phyloP scores from a whole-genome alignment of 2,113 vertebrate genomes.

The Nothoprocta perdicaria region DNA sequence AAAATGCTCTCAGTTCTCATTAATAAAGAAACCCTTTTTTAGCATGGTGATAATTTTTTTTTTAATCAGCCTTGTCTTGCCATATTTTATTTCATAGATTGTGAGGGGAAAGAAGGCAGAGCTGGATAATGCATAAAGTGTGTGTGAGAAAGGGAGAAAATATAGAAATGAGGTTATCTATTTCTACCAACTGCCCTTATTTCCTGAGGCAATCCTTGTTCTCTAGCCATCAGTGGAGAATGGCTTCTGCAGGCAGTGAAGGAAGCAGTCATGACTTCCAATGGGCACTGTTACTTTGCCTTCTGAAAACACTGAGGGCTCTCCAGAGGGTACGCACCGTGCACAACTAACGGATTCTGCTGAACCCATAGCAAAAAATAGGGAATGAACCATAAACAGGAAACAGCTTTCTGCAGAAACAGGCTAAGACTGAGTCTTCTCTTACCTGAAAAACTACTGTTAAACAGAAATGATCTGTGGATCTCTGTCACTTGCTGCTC shows the following conservation, averaged over 20 bases:
- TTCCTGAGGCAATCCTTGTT: not conserved
- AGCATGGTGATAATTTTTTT: not conserved
- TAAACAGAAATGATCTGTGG: not conserved
- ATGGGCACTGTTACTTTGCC: not conserved
- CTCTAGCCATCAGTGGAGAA: not conserved
- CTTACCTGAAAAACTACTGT: not conserved
- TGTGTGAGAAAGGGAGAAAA: not conserved
- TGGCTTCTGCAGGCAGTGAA: not conserved
- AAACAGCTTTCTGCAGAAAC: not conserved
- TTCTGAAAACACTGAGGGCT: not conserved
- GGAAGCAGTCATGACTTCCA: not conserved
- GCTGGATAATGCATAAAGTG: not conserved
- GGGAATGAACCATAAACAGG: not conserved
- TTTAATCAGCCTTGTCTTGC: not conserved
- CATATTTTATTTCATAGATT: not conserved
- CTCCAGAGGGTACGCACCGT: not conserved
- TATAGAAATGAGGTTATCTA: not conserved
- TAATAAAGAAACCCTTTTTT: too few relatives aligned
- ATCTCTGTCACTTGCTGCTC: not conserved
- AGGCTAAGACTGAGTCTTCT: not conserved
- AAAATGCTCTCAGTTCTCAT: not conserved
- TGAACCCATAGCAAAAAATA: not conserved
- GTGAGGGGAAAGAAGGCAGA: not conserved
- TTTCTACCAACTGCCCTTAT: not conserved
- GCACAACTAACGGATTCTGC: not conserved